A percentile compares a stretch with the other conserved stretches of the same genome.
Evolutionary conservation across 2,113 vertebrate species (phyloP).

Genomic region (Sula dactylatra): DNA sequence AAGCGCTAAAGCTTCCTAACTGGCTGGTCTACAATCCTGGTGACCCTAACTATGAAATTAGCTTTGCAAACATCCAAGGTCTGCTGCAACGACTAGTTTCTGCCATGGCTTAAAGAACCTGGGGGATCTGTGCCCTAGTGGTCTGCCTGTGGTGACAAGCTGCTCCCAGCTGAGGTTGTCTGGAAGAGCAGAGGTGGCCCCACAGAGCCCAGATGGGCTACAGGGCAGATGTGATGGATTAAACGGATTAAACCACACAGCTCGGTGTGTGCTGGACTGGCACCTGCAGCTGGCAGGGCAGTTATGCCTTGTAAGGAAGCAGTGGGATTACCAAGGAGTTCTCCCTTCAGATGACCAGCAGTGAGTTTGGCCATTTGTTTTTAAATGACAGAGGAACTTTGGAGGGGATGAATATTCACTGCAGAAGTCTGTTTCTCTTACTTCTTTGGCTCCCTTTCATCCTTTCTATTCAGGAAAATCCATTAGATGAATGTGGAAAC

Average conservation of each 20-base stretch:
- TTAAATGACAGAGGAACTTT: not conserved
- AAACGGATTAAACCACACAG: too few species aligned
- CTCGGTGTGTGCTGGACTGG: not conserved
- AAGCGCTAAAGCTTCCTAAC: not conserved
- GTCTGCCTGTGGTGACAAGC: not conserved
- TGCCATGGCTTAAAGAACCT: not conserved
- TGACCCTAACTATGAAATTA: not conserved
- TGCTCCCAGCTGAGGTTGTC: not conserved
- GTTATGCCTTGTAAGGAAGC: not conserved
- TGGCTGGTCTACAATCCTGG: not conserved
- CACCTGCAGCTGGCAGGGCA: not conserved
- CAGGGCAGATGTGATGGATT: not conserved
- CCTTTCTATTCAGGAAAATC: not conserved
- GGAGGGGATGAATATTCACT: not conserved
- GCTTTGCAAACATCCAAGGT: not conserved
- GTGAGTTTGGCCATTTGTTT: not conserved
- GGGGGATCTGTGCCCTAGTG: fast-evolving
- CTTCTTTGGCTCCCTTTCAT: not conserved
- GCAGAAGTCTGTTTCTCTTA: not conserved
- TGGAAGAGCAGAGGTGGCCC: not conserved
- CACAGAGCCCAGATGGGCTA: not conserved
- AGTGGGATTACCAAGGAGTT: not conserved
- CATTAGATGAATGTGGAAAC: slow-evolving; percentile 14
- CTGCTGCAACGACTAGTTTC: not conserved
- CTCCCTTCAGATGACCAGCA: not conserved